phyloP scores from a whole-genome alignment of 2,797 vertebrate species.

The Myoxocephalus aenaeus region DNA sequence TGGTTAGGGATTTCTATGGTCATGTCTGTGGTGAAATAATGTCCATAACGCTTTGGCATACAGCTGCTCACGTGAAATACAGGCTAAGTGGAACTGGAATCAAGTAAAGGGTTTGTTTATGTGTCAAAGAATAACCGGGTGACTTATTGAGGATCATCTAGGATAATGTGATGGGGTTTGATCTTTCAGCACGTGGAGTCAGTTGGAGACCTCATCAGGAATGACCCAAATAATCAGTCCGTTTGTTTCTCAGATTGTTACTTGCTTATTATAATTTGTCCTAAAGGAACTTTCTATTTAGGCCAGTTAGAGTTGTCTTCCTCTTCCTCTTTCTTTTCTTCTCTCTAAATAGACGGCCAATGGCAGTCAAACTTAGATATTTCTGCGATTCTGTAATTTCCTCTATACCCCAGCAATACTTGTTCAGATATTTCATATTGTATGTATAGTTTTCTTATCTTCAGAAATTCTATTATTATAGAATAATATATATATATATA shows the following conservation, averaged over 20 bases:
- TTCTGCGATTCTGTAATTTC: not conserved
- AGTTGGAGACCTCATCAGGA: slow-evolving; percentile 16
- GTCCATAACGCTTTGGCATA: slow-evolving; percentile 54
- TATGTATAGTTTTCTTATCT: too few species aligned
- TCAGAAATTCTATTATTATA: not conserved
- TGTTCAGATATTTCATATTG: not conserved
- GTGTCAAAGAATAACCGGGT: slow-evolving; percentile 59
- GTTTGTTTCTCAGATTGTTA: not conserved
- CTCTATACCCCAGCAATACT: not conserved
- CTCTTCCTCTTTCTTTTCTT: not conserved
- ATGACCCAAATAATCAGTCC: not conserved
- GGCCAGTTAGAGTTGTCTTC: not conserved
- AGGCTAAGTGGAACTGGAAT: slow-evolving; percentile 36
- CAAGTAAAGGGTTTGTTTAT: slow-evolving; percentile 43
- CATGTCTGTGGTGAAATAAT: slow-evolving; percentile 72
- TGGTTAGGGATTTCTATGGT: slow-evolving; percentile 67
- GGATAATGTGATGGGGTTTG: slow-evolving; percentile 22
- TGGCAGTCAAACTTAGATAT: not conserved
- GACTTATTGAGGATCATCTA: slow-evolving; percentile 46
- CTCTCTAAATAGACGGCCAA: not conserved
- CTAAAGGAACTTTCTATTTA: not conserved
- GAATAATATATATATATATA: too few species aligned
- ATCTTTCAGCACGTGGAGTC: slow-evolving; percentile 25
- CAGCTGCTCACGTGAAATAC: slow-evolving; percentile 57
- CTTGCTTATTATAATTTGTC: not conserved